A percentile compares a stretch with the other conserved stretches of the same genome.
Conservation (phyloP, 2,797 vertebrate genomes). For the Otolemur crassicaudatus region DNA sequence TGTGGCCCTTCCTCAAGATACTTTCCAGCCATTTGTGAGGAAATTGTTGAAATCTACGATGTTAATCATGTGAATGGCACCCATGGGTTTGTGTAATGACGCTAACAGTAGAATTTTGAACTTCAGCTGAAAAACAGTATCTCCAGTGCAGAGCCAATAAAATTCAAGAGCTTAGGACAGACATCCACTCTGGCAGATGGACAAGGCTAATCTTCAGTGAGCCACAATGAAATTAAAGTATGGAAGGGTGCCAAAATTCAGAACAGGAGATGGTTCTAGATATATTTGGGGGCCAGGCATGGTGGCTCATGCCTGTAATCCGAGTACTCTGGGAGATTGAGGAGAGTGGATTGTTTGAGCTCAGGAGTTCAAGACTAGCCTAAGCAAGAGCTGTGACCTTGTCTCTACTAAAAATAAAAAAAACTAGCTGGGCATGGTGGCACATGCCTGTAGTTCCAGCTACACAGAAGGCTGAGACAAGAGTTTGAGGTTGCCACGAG, state of each 20-base stretch:
- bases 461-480: too few relatives aligned
- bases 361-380: too few relatives aligned
- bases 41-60: neutral
- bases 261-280: neutral
- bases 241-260: neutral
- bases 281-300: neutral
- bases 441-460: too few relatives aligned
- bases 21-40: neutral
- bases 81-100: neutral
- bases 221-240: neutral
- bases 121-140: neutral
- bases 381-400: too few relatives aligned
- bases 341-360: too few relatives aligned
- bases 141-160: neutral
- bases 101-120: neutral
- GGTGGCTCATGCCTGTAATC: too few relatives aligned
- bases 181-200: neutral
- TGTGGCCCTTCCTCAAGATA: neutral
- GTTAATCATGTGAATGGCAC: neutral
- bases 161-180: neutral
- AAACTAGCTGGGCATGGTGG: too few relatives aligned
- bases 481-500: too few relatives aligned
- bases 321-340: too few relatives aligned
- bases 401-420: too few relatives aligned
- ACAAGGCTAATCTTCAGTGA: neutral